Percentiles rank a stretch among this genome's conserved stretches.
These are phyloP conservation scores for Busseola fusca DNA, from an alignment of 2,888 invertebrate genomes.

Conservation along the genomic window DNA sequence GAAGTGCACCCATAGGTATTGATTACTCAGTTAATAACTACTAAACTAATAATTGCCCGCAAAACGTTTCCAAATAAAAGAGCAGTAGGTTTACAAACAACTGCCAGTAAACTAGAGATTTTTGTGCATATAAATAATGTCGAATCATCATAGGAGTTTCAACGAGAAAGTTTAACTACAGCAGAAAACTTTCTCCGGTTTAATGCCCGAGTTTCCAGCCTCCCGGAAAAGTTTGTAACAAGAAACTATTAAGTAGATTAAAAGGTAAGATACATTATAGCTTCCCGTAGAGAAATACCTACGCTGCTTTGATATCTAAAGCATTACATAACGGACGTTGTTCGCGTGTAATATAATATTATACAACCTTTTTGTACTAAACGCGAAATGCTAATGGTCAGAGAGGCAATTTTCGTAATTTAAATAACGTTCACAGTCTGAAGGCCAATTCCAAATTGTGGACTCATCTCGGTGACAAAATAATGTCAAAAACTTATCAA, in stretches of 20 bases:
- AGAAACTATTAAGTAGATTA: slow-evolving; percentile 13
- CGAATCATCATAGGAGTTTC: slow-evolving; percentile 15
- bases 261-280: slow-evolving; percentile 7
- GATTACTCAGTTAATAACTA: background rate
- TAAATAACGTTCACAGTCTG: too few relatives aligned
- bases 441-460: too few relatives aligned
- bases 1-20: background rate
- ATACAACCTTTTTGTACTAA: slow-evolving; percentile 35
- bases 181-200: slow-evolving; percentile 29
- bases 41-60: slow-evolving; percentile 6
- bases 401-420: too few relatives aligned
- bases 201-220: slow-evolving; percentile 33
- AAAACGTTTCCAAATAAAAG: slow-evolving; percentile 7
- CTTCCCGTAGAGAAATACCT: slow-evolving; percentile 11
- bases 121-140: slow-evolving; percentile 21
- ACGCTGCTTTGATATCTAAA: slow-evolving; percentile 4
- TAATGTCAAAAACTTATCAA: too few relatives aligned
- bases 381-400: slow-evolving; percentile 27
- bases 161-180: slow-evolving; percentile 26
- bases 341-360: slow-evolving; percentile 33
- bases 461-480: too few relatives aligned
- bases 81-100: background rate
- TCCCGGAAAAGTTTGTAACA: slow-evolving; percentile 39
- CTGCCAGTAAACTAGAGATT: background rate
- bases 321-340: slow-evolving; percentile 27